phyloP scores from a whole-genome alignment of 2,888 invertebrate species.

The Cetonia aurata region DNA sequence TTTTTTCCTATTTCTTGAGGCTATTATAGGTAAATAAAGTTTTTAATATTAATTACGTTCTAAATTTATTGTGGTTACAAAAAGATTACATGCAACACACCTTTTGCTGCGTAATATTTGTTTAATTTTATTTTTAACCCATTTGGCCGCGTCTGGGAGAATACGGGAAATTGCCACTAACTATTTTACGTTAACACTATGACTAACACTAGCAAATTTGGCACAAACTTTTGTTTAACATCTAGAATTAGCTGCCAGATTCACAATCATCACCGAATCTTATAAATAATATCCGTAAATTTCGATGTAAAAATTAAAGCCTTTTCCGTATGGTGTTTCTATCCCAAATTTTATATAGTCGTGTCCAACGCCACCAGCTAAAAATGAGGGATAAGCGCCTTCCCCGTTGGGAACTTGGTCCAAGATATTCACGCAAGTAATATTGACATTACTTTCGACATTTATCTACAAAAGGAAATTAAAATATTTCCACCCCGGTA shows the following conservation, averaged over 20 bases:
- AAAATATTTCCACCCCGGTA: background rate
- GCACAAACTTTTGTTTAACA: background rate
- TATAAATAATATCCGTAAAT: conserved; percentile 61
- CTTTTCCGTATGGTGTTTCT: conserved; percentile 64
- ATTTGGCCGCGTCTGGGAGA: too few relatives aligned
- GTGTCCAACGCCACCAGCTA: conserved; percentile 65
- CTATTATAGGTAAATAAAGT: conserved; percentile 6
- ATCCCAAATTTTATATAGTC: conserved; percentile 66
- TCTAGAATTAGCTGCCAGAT: conserved; percentile 1
- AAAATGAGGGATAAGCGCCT: conserved; percentile 59
- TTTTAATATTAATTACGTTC: conserved; percentile 12
- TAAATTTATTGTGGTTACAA: too few relatives aligned
- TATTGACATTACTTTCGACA: conserved; percentile 63
- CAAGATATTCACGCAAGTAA: conserved; percentile 65
- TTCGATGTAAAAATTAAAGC: conserved; percentile 67
- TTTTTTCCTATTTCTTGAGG: conserved; percentile 9
- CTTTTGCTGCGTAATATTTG: background rate
- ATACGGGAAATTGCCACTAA: too few relatives aligned
- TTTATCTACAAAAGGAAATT: conserved; percentile 60
- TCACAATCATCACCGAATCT: background rate
- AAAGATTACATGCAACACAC: too few relatives aligned
- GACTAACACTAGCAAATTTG: conserved; percentile 31
- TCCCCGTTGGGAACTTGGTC: conserved; percentile 61
- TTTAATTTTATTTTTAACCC: too few relatives aligned
- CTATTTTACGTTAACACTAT: background rate